phyloP scores from a whole-genome alignment of 2,113 vertebrate species.

The Gallinago undulata region DNA sequence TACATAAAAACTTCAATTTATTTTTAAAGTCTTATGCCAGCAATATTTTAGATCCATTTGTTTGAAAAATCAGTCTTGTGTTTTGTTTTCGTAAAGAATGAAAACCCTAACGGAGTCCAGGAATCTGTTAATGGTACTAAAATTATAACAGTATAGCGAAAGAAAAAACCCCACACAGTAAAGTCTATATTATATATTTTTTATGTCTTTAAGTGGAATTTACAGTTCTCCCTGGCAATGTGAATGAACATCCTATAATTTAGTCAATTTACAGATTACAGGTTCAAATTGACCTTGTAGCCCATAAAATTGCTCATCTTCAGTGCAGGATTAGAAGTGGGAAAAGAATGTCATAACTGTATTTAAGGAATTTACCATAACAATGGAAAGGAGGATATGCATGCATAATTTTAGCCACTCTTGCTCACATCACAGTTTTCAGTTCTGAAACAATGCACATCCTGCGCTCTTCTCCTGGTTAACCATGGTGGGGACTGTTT shows the following conservation, averaged over 20 bases:
- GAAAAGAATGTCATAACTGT: conserved; percentile 86
- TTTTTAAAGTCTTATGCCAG: conserved; percentile 5
- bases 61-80: conserved; percentile 67
- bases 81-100: conserved; percentile 60
- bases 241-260: conserved; percentile 91
- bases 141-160: conserved; percentile 71
- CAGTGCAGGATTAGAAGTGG: conserved; percentile 80
- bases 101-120: conserved; percentile 61
- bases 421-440: conserved; percentile 69
- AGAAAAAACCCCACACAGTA: conserved; percentile 70
- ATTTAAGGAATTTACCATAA: conserved; percentile 86
- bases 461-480: conserved; percentile 49
- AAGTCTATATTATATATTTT: conserved; percentile 84
- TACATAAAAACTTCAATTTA: conserved; percentile 15
- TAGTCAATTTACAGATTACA: conserved; percentile 90
- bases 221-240: conserved; percentile 85
- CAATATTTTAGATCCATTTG: conserved; percentile 45
- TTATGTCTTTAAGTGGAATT: conserved; percentile 80
- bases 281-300: conserved; percentile 88
- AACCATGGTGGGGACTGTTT: conserved; percentile 54
- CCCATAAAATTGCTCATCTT: conserved; percentile 86
- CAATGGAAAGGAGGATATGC: conserved; percentile 81
- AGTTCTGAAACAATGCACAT: conserved; percentile 74
- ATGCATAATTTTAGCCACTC: conserved; percentile 80
- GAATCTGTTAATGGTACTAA: conserved; percentile 69